These are phyloP conservation scores for Laupala kohalensis DNA, from an alignment of 1,140 invertebrate species.

Conservation along the genomic window DNA sequence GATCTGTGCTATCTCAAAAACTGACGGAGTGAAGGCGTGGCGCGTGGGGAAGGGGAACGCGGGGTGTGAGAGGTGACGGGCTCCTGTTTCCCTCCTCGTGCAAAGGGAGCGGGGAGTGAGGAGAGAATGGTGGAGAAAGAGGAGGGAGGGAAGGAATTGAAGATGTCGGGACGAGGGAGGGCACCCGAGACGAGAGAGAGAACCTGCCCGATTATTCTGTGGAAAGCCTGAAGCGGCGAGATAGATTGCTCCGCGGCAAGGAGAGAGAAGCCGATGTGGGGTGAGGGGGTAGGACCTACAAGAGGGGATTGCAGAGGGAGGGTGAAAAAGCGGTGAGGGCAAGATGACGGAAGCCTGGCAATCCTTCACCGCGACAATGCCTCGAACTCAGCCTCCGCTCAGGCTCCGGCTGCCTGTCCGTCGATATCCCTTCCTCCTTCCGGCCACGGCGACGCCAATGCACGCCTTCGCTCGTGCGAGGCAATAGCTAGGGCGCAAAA, in stretches of 20 bases:
- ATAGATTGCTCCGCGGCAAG: not conserved
- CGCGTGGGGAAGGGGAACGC: not conserved
- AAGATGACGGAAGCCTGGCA: not conserved
- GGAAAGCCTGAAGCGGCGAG: not conserved
- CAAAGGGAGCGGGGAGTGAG: too few relatives aligned
- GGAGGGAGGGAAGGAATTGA: not conserved
- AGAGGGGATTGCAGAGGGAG: not conserved
- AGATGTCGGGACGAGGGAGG: not conserved
- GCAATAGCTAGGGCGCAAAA: too few relatives aligned
- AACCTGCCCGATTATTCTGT: not conserved
- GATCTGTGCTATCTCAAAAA: slow-evolving; percentile 3
- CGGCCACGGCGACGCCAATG: not conserved
- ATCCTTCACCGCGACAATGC: slow-evolving; percentile 1
- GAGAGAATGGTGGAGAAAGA: not conserved
- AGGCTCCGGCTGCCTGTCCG: not conserved
- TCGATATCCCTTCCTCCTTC: not conserved
- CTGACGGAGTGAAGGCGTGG: not conserved
- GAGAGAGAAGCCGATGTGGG: too few relatives aligned
- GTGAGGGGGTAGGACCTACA: too few relatives aligned
- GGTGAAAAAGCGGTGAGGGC: not conserved
- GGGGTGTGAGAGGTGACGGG: not conserved
- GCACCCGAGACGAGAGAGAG: not conserved
- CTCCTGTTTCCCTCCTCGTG: not conserved
- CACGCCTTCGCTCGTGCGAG: not conserved
- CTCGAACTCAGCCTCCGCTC: not conserved